These are phyloP conservation scores for Drosophila subquinaria DNA, from an alignment of 2,888 invertebrate species.

Conservation along the genomic window DNA sequence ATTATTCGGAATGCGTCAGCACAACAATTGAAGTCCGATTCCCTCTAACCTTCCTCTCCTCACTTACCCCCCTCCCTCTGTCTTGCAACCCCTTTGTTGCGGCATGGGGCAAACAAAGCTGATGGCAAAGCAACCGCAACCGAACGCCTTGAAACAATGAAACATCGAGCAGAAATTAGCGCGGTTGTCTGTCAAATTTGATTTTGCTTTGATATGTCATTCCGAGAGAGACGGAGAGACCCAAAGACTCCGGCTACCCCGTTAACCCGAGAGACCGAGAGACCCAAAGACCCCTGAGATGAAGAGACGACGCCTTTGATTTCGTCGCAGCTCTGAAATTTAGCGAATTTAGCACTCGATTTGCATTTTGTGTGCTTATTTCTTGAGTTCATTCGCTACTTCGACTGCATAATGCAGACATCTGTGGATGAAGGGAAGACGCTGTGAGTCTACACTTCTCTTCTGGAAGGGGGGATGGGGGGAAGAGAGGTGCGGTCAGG, in stretches of 20 bases:
- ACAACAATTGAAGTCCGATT: slow-evolving; percentile 65
- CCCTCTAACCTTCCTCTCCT: background rate
- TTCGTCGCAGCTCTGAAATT: slow-evolving; percentile 2
- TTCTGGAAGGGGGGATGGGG: no score
- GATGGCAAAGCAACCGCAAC: slow-evolving; percentile 29
- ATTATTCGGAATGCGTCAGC: slow-evolving; percentile 61
- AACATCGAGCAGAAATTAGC: slow-evolving; percentile 84
- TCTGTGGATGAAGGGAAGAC: no score
- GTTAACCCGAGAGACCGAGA: background rate
- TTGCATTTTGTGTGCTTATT: slow-evolving; percentile 59
- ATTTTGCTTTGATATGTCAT: slow-evolving; percentile 85
- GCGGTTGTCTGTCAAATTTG: slow-evolving; percentile 86
- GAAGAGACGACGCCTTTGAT: background rate
- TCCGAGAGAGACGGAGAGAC: slow-evolving; percentile 29
- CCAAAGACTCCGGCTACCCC: slow-evolving; percentile 7
- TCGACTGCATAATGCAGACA: slow-evolving; percentile 19
- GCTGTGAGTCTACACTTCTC: background rate
- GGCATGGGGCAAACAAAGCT: slow-evolving; percentile 33
- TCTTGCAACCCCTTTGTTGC: slow-evolving; percentile 41
- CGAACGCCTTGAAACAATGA: slow-evolving; percentile 79
- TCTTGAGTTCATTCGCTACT: background rate
- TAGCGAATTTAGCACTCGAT: slow-evolving; percentile 44
- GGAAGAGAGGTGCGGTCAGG: slow-evolving; percentile 21
- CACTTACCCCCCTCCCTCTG: background rate
- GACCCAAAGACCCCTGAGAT: background rate